Percentiles rank a stretch among this genome's conserved stretches.
Conservation (phyloP, 2,113 vertebrate genomes). For the Anolis carolinensis region DNA sequence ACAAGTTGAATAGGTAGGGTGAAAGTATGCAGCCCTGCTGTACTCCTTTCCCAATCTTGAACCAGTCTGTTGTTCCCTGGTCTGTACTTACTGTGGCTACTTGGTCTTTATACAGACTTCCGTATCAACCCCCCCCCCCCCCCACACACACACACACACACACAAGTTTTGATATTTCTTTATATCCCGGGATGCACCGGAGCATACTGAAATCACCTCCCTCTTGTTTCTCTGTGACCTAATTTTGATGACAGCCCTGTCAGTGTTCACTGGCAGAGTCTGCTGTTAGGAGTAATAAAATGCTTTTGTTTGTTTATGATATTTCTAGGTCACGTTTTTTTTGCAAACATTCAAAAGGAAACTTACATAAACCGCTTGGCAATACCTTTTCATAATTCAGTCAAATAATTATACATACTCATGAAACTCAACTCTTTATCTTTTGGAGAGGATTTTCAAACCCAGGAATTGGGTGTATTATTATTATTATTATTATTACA, state of each 20-base stretch:
- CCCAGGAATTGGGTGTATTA: neutral
- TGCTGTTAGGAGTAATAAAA: neutral
- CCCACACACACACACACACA: too few species aligned
- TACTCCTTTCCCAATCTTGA: too few species aligned
- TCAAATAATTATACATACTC: neutral
- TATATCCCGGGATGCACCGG: neutral
- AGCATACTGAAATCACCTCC: neutral
- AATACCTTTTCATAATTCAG: neutral
- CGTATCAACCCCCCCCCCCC: too few species aligned
- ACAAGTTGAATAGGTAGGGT: too few species aligned
- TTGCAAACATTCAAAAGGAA: neutral
- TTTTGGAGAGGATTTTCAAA: neutral
- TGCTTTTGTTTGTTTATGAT: neutral
- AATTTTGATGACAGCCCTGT: neutral
- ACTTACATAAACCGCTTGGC: neutral
- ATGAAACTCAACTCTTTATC: neutral
- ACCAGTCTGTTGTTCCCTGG: too few species aligned
- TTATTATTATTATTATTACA: too few species aligned
- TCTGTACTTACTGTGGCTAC: too few species aligned
- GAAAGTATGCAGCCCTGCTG: too few species aligned
- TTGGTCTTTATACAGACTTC: too few species aligned
- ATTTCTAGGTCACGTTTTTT: neutral
- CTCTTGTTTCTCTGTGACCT: neutral
- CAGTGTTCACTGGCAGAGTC: neutral
- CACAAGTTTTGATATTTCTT: neutral